Base-by-base conservation (phyloP, 2,888 invertebrate species). In the Eueremaeus valkanovi region DNA sequence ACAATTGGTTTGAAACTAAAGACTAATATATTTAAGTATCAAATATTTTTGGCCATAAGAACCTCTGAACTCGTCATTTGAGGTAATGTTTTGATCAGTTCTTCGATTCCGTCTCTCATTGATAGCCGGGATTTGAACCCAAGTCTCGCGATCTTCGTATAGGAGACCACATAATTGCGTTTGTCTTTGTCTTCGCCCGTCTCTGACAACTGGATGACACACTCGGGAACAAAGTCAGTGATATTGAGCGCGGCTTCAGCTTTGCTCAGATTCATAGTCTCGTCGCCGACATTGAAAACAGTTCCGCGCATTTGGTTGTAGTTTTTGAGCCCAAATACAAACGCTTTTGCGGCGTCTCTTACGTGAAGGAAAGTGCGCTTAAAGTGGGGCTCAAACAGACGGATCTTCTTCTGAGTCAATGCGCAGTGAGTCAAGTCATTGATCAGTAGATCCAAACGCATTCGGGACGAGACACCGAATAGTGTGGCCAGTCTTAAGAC, bases 151-250 rank as follows among this genome's bases (percentile, higher is more conserved):
- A 83, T 82, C 73, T 82, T 82, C 24, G 79, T 79, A 76, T 83
- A 84, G 0, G 82, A 83, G 5, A 84, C 83, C 73, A 82, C 82
- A 75, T 84, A 84, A 78, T 84, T 82, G n/a, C 84, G 73, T 76
- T 83, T 83, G 76, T 84, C 84, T 76, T 81, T 81, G 77, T 84
- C 84, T 72, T 82, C 81, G 0, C 83, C 83, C 0, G 79, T 76
- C 29, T 78, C 78, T 6, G 81, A 81, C 58, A 80, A 79, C 8
- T 79, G 80, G 29, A 83, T 82, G 3, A 78, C 78, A 75, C 82
- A 82, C 2, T 78, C 78, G 3, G 82, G 81, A 5, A 83, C 80
- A 9, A 79, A 77, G 11, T 78, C 77, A 77, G 82, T 81, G 68
- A 84, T 83, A 9, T 79, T 76, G 51, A 76, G 78, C 3, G 83